These are phyloP conservation scores for Galerucella calmariensis DNA, from an alignment of 2,888 invertebrate species.

Conservation along the genomic window DNA sequence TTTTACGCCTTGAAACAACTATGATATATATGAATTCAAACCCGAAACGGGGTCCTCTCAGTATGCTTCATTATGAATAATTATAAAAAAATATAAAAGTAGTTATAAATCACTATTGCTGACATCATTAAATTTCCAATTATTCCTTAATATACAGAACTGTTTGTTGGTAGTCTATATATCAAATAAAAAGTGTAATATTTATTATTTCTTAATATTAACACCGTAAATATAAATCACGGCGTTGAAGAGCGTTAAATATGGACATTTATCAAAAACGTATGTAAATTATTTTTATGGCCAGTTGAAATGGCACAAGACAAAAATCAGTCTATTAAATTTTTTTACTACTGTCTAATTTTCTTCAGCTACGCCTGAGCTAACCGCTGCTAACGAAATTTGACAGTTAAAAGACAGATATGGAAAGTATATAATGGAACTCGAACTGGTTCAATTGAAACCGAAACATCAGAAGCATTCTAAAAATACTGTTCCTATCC, in stretches of 20 bases:
- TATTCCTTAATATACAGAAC: slow-evolving; percentile 35
- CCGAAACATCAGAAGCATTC: no score
- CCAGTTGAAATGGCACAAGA: slow-evolving; percentile 16
- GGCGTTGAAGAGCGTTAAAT: slow-evolving; percentile 30
- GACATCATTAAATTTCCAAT: slow-evolving; percentile 36
- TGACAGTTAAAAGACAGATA: no score
- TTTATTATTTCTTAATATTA: slow-evolving; percentile 40
- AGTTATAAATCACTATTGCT: slow-evolving; percentile 22
- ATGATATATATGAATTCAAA: background rate
- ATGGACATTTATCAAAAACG: slow-evolving; percentile 23
- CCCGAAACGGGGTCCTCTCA: slow-evolving; percentile 2
- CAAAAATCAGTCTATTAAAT: slow-evolving; percentile 8
- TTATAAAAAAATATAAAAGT: slow-evolving; percentile 34
- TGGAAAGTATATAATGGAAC: no score
- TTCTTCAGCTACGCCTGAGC: no score
- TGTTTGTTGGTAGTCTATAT: slow-evolving; percentile 37
- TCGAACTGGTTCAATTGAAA: no score
- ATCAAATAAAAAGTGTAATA: slow-evolving; percentile 40
- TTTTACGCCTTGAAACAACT: background rate
- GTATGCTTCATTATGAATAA: slow-evolving; percentile 31
- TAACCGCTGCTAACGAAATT: no score
- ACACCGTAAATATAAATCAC: slow-evolving; percentile 31
- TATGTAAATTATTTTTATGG: slow-evolving; percentile 22
- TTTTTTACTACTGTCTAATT: no score
- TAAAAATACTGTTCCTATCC: no score